Percentiles rank a stretch among this genome's conserved stretches.
These are phyloP conservation scores for Harlomillsia oculata DNA, from an alignment of 1,140 invertebrate species.

Conservation along the genomic window DNA sequence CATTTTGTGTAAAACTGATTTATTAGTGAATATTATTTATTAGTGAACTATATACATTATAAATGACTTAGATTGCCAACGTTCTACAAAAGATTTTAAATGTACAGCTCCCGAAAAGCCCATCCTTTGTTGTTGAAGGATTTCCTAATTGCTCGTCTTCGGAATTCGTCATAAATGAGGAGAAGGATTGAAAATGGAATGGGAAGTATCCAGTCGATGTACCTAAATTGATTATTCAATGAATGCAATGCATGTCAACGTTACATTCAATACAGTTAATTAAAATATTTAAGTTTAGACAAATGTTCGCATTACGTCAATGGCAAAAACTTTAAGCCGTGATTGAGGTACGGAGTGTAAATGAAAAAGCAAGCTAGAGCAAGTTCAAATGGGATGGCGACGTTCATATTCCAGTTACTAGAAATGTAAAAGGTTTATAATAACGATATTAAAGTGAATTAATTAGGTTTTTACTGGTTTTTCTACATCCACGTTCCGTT, in stretches of 20 bases:
- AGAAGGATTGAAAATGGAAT: conserved; percentile 30
- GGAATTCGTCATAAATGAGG: conserved; percentile 29
- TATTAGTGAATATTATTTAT: too few species aligned
- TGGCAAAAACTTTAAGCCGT: neutral
- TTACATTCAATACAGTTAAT: neutral
- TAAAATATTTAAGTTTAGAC: neutral
- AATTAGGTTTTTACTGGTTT: too few species aligned
- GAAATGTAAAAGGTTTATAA: conserved; percentile 40
- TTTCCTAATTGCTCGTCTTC: conserved; percentile 23
- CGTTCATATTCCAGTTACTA: conserved; percentile 63
- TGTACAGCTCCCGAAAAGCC: conserved; percentile 53
- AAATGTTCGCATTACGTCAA: neutral
- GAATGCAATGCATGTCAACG: neutral
- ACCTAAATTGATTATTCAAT: conserved; percentile 7
- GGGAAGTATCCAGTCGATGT: conserved; percentile 12
- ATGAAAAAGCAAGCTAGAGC: conserved; percentile 56
- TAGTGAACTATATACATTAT: too few species aligned
- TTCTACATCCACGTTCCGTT: too few species aligned
- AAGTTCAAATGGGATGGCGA: conserved; percentile 63
- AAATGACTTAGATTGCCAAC: conserved; percentile 52
- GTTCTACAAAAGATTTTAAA: conserved; percentile 51
- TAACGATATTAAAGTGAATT: too few species aligned
- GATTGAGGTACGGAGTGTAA: conserved; percentile 60
- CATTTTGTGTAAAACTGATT: too few species aligned
- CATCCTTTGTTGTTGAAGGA: conserved; percentile 50